Conservation (phyloP, 2,113 vertebrate species). For the Nanorana parkeri region DNA sequence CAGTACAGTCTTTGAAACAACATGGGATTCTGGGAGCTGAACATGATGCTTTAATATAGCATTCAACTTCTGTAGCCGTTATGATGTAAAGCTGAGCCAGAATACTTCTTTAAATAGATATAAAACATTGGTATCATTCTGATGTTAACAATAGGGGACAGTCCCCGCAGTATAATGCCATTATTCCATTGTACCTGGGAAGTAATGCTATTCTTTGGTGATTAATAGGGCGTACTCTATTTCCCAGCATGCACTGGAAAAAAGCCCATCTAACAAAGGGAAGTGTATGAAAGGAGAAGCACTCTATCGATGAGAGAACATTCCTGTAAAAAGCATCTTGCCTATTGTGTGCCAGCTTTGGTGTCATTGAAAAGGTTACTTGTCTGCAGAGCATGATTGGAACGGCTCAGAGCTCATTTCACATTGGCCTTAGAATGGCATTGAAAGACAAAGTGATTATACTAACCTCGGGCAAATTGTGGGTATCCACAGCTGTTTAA, state of each 20-base stretch:
- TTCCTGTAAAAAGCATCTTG: background rate
- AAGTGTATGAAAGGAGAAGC: background rate
- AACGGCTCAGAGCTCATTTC: background rate
- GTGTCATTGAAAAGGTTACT: constrained; percentile 16
- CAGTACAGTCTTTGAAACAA: too few species aligned
- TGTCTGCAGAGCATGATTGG: background rate
- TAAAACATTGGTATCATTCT: background rate
- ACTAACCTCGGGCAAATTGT: background rate
- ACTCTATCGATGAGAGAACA: background rate
- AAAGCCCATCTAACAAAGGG: background rate
- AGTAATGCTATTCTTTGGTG: background rate
- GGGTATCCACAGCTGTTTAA: background rate
- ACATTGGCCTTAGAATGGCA: background rate
- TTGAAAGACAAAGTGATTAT: background rate
- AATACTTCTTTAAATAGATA: background rate
- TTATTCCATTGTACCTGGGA: background rate
- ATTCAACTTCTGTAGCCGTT: background rate
- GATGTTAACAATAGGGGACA: background rate
- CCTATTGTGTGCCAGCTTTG: background rate
- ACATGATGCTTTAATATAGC: background rate
- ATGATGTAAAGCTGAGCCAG: background rate
- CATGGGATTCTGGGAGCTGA: background rate
- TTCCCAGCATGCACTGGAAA: background rate
- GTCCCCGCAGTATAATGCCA: background rate
- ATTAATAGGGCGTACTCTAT: constrained; percentile 10